Conservation (phyloP, 2,113 vertebrate genomes). For the Mastomys natalensis region DNA sequence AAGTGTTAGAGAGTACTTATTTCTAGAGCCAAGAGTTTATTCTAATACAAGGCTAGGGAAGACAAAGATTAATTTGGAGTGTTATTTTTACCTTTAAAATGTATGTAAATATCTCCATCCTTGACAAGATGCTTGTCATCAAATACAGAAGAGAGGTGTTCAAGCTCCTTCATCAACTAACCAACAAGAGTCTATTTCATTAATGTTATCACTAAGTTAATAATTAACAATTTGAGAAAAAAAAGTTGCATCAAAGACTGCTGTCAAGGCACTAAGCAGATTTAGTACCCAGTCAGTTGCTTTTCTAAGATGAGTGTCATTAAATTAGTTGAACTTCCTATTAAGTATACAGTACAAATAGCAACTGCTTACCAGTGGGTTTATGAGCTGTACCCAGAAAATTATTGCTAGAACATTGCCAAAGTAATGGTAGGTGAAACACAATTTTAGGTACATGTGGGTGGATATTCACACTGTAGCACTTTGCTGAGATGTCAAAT, state of each 20-base stretch:
- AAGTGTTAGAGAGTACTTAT: background rate
- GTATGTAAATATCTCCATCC: background rate
- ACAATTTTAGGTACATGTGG: slow-evolving; percentile 16
- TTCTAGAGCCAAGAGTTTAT: background rate
- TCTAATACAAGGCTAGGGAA: background rate
- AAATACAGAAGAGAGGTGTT: background rate
- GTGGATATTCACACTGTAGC: background rate
- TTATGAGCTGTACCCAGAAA: slow-evolving; percentile 35
- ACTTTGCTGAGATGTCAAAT: background rate
- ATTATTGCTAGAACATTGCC: slow-evolving; percentile 35
- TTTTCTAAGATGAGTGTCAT: background rate
- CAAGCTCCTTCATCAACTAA: background rate
- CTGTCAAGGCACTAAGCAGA: background rate
- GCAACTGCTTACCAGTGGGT: slow-evolving; percentile 19
- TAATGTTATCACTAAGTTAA: slow-evolving; percentile 40
- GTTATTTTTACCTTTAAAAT: slow-evolving; percentile 29
- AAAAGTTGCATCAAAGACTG: background rate
- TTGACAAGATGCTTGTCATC: background rate
- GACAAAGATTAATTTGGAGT: background rate
- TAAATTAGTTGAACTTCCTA: slow-evolving; percentile 35
- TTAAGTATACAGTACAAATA: background rate
- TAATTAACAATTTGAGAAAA: background rate
- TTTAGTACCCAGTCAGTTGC: slow-evolving; percentile 14
- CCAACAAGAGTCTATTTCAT: background rate
- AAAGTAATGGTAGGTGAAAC: background rate